phyloP scores from a whole-genome alignment of 2,888 invertebrate species.

The Amiota communis region DNA sequence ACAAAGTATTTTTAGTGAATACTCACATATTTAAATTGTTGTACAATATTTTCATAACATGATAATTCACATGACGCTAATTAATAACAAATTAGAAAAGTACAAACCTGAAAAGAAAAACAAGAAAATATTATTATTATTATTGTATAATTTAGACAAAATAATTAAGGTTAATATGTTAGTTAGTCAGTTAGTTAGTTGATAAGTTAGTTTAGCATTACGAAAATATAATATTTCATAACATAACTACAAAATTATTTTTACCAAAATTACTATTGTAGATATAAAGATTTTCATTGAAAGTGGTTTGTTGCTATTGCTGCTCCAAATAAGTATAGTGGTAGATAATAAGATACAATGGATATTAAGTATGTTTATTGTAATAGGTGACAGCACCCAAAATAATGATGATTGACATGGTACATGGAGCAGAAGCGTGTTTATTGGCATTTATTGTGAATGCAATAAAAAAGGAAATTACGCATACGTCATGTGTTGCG shows the following conservation, averaged over 20 bases:
- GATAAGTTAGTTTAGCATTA: neutral
- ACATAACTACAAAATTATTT: neutral
- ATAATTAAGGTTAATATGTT: neutral
- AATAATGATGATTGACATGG: conserved; percentile 20
- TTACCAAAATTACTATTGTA: neutral
- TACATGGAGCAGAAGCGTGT: conserved; percentile 10
- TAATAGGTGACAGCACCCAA: too few relatives aligned
- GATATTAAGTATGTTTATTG: too few relatives aligned
- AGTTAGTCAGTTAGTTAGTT: neutral
- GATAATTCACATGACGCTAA: conserved; percentile 8
- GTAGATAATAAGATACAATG: too few relatives aligned
- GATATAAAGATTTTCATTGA: too few relatives aligned
- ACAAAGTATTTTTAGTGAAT: neutral
- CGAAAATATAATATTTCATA: neutral
- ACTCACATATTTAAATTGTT: neutral
- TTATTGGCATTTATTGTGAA: conserved; percentile 10
- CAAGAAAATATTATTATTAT: conserved; percentile 8
- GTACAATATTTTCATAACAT: neutral
- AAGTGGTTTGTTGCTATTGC: too few relatives aligned
- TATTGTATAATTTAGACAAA: too few relatives aligned
- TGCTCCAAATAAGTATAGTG: too few relatives aligned
- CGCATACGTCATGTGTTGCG: conserved; percentile 42
- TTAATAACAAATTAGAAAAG: conserved; percentile 10
- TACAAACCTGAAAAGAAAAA: conserved; percentile 18
- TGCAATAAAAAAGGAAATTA: conserved; percentile 33